phyloP scores from a whole-genome alignment of 2,797 vertebrate genomes.

The Linurgus olivaceus region DNA sequence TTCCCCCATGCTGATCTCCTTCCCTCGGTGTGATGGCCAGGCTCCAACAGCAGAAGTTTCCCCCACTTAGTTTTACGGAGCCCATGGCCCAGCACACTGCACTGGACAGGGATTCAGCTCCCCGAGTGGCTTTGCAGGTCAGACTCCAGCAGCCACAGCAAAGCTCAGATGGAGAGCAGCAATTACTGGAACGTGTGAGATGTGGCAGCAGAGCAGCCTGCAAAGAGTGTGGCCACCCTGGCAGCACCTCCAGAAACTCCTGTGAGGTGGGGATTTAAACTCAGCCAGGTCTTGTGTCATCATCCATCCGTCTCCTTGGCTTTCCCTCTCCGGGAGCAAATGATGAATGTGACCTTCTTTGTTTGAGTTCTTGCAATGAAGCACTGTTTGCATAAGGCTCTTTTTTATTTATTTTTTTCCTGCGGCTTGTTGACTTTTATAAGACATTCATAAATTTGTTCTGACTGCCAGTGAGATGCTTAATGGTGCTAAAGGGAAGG shows the following conservation, averaged over 20 bases:
- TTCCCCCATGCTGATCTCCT: background rate
- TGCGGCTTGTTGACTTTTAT: slow-evolving; percentile 72
- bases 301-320: slow-evolving; percentile 45
- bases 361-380: slow-evolving; percentile 64
- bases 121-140: background rate
- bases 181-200: background rate
- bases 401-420: slow-evolving; percentile 65
- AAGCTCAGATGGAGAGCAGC: background rate
- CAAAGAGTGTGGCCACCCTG: slow-evolving; percentile 32
- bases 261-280: slow-evolving; percentile 35
- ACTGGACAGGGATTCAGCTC: background rate
- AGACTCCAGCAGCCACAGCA: background rate
- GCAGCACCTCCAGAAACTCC: slow-evolving; percentile 51
- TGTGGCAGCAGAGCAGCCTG: background rate
- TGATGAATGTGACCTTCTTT: slow-evolving; percentile 67
- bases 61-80: background rate
- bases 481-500: slow-evolving; percentile 64
- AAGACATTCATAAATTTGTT: slow-evolving; percentile 75
- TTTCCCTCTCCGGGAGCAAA: background rate
- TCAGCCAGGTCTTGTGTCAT: slow-evolving; percentile 37
- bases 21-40: background rate
- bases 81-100: background rate
- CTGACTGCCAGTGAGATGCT: slow-evolving; percentile 63
- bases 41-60: background rate
- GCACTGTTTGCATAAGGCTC: slow-evolving; percentile 60